Percentiles rank a stretch among this genome's conserved stretches.
Conservation (phyloP, 1,140 invertebrate genomes). For the Ceratitis capitata region DNA sequence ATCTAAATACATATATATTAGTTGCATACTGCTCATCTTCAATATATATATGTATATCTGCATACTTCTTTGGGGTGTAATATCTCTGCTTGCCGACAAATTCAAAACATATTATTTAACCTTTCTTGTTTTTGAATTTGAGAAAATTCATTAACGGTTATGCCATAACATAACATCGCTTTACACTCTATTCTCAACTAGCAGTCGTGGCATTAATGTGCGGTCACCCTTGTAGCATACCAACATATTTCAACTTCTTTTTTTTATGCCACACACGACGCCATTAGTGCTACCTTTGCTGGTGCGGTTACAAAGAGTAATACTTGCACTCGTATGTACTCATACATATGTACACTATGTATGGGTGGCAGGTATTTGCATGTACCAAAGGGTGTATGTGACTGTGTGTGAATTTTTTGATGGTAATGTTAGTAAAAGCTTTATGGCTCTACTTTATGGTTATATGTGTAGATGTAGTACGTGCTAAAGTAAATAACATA, state of each 20-base stretch:
- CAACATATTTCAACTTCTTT: not conserved
- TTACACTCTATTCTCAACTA: not conserved
- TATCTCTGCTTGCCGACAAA: not conserved
- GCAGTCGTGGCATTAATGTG: not conserved
- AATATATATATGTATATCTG: not conserved
- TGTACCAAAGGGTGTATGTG: not conserved
- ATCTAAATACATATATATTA: not conserved
- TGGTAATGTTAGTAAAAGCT: not conserved
- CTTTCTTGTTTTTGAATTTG: not conserved
- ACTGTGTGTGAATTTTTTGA: not conserved
- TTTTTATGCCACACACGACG: not conserved
- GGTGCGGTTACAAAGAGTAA: not conserved
- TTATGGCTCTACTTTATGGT: not conserved
- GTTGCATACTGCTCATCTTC: not conserved
- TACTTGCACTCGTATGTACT: not conserved
- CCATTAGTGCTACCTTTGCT: conserved; percentile 24
- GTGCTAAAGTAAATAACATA: not conserved
- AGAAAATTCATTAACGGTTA: conserved; percentile 14
- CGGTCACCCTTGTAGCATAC: not conserved
- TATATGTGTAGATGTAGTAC: not conserved
- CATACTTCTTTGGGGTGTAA: not conserved
- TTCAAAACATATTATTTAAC: not conserved
- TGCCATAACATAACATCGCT: not conserved
- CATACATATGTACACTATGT: too few relatives aligned
- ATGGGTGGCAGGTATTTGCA: not conserved